Evolutionary conservation across 2,797 vertebrate species (phyloP).

Genomic region (Parauchenoglanis punctatus): DNA sequence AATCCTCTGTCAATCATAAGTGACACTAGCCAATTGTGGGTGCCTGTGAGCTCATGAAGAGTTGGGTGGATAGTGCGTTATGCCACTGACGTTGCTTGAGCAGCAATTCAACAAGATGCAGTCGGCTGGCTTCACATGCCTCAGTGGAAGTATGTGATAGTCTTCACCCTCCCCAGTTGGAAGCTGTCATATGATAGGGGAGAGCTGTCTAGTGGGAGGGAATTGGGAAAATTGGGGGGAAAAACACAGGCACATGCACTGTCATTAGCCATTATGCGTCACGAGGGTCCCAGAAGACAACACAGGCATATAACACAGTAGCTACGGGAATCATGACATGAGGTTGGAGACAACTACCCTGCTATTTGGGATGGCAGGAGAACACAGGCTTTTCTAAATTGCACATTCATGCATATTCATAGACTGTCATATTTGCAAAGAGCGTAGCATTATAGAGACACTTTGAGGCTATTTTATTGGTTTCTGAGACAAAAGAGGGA

Average conservation of each 20-base stretch:
- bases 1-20: too few species aligned
- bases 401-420: conserved; percentile 17
- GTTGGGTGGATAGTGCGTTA: too few species aligned
- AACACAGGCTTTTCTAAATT: conserved; percentile 2
- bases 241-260: neutral
- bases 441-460: neutral
- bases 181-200: too few species aligned
- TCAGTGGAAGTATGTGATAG: too few species aligned
- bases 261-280: neutral
- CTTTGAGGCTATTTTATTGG: neutral
- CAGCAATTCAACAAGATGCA: too few species aligned
- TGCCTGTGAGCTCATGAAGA: too few species aligned
- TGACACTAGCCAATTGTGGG: too few species aligned
- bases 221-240: neutral
- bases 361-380: conserved; percentile 2
- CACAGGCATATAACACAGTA: neutral
- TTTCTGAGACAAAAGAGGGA: neutral
- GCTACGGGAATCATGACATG: neutral
- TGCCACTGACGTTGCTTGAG: too few species aligned
- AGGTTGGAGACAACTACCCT: neutral
- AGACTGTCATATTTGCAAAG: conserved; percentile 4
- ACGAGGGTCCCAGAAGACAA: neutral
- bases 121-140: too few species aligned
- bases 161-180: too few species aligned
- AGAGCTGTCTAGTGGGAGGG: too few species aligned